Evolutionary conservation across 2,888 invertebrate species (phyloP).

Genomic region (Fissipunctia ypsillon): DNA sequence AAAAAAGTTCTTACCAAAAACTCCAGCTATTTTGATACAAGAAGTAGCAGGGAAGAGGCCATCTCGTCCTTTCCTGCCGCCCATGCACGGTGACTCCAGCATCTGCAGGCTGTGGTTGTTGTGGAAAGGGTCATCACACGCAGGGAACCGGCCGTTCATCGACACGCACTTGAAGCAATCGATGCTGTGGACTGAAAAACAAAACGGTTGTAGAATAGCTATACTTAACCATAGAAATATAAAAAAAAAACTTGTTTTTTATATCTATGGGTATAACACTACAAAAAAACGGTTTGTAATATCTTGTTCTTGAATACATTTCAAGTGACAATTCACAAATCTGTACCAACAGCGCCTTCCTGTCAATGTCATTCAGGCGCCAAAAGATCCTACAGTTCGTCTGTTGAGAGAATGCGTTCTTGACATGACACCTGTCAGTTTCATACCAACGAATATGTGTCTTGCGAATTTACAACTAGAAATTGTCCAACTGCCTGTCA

Average conservation of each 20-base stretch:
- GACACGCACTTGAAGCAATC: constrained; percentile 99
- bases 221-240: too few relatives aligned
- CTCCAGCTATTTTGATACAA: constrained; percentile 98
- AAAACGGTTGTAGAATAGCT: too few relatives aligned
- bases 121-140: constrained; percentile 99
- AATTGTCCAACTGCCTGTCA: too few relatives aligned
- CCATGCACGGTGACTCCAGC: constrained; percentile 97
- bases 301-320: background rate
- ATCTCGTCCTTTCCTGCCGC: constrained; percentile 97
- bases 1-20: constrained; percentile 92
- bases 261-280: too few relatives aligned
- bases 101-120: constrained; percentile 96
- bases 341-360: background rate
- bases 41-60: constrained; percentile 99
- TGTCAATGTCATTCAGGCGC: background rate
- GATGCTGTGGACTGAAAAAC: constrained; percentile 91
- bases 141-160: constrained; percentile 95
- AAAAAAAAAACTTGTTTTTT: too few relatives aligned
- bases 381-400: background rate
- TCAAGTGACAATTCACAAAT: background rate
- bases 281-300: too few relatives aligned
- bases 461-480: too few relatives aligned
- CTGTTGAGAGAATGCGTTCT: too few relatives aligned
- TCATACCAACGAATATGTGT: too few relatives aligned
- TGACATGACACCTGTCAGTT: too few relatives aligned